phyloP scores from a whole-genome alignment of 2,797 vertebrate species.

The Cirrhinus mrigala region DNA sequence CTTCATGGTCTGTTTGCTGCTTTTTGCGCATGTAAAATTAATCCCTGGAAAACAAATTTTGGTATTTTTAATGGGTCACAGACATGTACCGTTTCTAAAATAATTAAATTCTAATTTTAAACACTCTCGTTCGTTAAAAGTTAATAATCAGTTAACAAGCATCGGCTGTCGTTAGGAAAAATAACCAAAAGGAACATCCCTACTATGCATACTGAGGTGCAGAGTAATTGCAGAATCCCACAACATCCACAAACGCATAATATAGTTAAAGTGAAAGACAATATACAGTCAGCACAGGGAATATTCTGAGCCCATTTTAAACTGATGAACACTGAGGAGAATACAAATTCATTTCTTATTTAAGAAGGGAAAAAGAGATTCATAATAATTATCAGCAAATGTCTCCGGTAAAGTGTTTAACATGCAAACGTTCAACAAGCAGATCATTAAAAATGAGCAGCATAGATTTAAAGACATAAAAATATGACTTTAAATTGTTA shows the following conservation, averaged over 20 bases:
- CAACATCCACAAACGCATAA: background rate
- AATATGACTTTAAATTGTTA: background rate
- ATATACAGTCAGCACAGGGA: background rate
- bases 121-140: too few relatives aligned
- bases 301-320: background rate
- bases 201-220: background rate
- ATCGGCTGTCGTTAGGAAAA: too few relatives aligned
- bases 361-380: background rate
- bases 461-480: background rate
- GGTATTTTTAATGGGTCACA: too few relatives aligned
- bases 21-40: too few relatives aligned
- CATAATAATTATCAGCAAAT: background rate
- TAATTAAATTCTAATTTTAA: too few relatives aligned
- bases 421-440: constrained; percentile 4
- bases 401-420: background rate
- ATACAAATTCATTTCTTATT: background rate
- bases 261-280: background rate
- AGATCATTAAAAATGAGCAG: background rate
- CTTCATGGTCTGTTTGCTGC: too few relatives aligned
- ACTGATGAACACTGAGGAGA: background rate
- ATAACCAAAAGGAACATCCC: too few relatives aligned
- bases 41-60: too few relatives aligned
- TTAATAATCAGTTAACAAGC: too few relatives aligned
- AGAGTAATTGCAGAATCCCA: background rate
- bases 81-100: too few relatives aligned